Conservation (phyloP, 92 coral and sea anemone species). For the Galaxea fascicularis region DNA sequence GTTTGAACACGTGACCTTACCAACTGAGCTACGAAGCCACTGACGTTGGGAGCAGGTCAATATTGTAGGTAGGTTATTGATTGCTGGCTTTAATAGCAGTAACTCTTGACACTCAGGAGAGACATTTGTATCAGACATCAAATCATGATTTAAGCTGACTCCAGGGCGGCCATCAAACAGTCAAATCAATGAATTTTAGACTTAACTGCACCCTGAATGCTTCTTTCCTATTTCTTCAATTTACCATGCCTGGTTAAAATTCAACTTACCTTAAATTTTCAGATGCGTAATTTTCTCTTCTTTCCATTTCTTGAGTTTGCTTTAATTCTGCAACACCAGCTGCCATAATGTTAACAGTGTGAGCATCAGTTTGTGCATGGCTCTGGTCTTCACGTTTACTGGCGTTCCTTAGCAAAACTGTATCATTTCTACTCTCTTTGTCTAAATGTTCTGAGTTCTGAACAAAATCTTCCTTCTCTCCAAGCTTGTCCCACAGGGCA, state of each 20-base stretch:
- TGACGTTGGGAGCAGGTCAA: too few species aligned
- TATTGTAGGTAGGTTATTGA: too few species aligned
- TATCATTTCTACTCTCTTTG: neutral
- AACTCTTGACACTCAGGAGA: too few species aligned
- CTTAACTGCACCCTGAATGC: neutral
- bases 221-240: neutral
- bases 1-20: too few species aligned
- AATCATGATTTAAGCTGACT: too few species aligned
- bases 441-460: neutral
- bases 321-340: neutral
- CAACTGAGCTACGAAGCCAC: too few species aligned
- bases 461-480: neutral
- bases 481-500: constrained; percentile 19
- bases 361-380: neutral
- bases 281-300: neutral
- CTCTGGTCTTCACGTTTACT: neutral
- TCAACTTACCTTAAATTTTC: constrained; percentile 12
- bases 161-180: too few species aligned
- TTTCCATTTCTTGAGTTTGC: neutral
- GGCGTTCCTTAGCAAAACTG: neutral
- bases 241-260: neutral
- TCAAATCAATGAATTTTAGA: too few species aligned
- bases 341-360: neutral
- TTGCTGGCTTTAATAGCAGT: too few species aligned
- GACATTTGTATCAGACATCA: too few species aligned